A percentile compares a stretch with the other conserved stretches of the same genome.
These are phyloP conservation scores for Ceryle rudis DNA, from an alignment of 2,797 vertebrate species.

Conservation along the genomic window DNA sequence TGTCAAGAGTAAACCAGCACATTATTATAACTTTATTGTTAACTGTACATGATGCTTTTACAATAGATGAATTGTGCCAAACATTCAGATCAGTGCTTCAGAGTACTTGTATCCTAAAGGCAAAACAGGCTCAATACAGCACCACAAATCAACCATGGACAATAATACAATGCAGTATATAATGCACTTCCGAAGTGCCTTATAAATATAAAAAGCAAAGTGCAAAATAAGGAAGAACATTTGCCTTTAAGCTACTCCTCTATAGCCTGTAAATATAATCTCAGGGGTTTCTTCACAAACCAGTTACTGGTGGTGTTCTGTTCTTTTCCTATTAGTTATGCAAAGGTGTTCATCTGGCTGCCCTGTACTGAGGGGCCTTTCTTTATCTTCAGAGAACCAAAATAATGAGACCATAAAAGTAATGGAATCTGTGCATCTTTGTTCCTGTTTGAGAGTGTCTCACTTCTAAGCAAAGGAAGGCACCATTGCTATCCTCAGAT, in stretches of 20 bases:
- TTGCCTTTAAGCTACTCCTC: neutral
- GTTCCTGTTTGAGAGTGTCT: neutral
- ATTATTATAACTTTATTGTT: conserved; percentile 35
- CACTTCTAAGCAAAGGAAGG: neutral
- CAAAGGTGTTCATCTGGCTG: neutral
- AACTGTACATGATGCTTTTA: neutral
- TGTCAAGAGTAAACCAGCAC: neutral
- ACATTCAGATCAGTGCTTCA: conserved; percentile 10
- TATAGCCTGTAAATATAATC: neutral
- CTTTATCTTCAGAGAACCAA: neutral
- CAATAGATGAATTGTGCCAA: conserved; percentile 7
- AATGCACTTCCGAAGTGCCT: neutral
- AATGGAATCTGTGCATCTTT: neutral
- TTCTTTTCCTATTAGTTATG: neutral
- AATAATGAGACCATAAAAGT: neutral
- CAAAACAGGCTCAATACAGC: neutral
- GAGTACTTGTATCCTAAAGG: conserved; percentile 24
- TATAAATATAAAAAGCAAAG: conserved; percentile 27
- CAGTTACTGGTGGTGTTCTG: neutral
- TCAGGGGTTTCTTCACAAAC: neutral
- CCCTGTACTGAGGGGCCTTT: neutral
- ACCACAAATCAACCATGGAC: conserved; percentile 14
- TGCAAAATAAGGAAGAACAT: neutral
- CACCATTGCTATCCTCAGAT: neutral
- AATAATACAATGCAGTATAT: neutral